Percentiles rank a stretch among this genome's conserved stretches.
These are phyloP conservation scores for Morpho helenor DNA, from an alignment of 2,888 invertebrate genomes.

Conservation along the genomic window DNA sequence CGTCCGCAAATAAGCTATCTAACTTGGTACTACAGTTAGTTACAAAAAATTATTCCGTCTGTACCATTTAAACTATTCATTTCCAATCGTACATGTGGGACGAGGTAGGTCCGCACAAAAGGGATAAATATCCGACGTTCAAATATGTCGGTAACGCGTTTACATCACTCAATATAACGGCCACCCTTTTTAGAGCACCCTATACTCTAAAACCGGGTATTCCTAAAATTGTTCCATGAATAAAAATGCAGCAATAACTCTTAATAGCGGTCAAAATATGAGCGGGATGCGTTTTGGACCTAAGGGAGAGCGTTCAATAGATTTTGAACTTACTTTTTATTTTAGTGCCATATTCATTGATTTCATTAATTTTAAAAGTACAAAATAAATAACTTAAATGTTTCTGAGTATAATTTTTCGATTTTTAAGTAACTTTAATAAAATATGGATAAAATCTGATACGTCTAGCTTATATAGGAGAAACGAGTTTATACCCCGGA, in stretches of 20 bases:
- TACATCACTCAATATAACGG: slow-evolving; percentile 32
- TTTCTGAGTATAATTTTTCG: too few relatives aligned
- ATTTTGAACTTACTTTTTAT: too few relatives aligned
- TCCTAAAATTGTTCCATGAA: slow-evolving; percentile 71
- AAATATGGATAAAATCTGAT: too few relatives aligned
- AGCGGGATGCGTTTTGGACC: slow-evolving; percentile 56
- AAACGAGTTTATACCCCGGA: too few relatives aligned
- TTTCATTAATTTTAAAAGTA: too few relatives aligned
- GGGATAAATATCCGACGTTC: slow-evolving; percentile 24
- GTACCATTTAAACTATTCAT: not conserved
- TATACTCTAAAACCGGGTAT: slow-evolving; percentile 40
- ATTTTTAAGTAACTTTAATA: too few relatives aligned
- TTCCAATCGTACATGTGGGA: slow-evolving; percentile 8
- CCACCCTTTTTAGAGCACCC: slow-evolving; percentile 28
- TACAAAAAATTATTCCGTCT: too few relatives aligned
- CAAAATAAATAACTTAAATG: too few relatives aligned
- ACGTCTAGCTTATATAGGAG: too few relatives aligned
- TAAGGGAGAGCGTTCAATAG: slow-evolving; percentile 27
- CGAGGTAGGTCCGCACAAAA: slow-evolving; percentile 15
- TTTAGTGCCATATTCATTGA: too few relatives aligned
- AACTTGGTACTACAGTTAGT: too few relatives aligned
- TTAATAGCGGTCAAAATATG: slow-evolving; percentile 65
- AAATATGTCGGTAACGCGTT: slow-evolving; percentile 29
- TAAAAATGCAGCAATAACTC: slow-evolving; percentile 71
- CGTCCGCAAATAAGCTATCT: too few relatives aligned